Evolutionary conservation across 1,140 invertebrate species (phyloP), one percentile per base, ranked within the genome.

Genomic region (Eumaeus atala): DNA sequence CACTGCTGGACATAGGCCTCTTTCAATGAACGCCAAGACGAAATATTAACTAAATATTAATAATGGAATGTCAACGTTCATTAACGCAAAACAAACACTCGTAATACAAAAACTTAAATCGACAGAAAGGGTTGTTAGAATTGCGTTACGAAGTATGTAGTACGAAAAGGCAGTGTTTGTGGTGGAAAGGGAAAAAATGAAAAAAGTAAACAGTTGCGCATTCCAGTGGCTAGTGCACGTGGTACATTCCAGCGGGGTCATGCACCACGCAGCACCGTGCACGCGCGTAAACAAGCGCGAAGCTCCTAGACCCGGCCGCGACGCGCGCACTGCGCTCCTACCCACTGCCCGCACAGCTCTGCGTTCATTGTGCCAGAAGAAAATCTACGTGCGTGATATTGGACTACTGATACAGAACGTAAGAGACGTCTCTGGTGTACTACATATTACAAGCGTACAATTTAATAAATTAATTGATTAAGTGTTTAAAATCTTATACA

Each of bases 161-260:
- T 70, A 74, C 72, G 72, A 75, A 76, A 75, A 74, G 68, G 72
- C 70, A 79, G 77, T 81, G 78, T 80, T 82, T 84, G 76, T 76
- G 71, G 67, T 68, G 70, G 60, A 59, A 54, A 51, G 44, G 55
- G 61, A 42, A 58, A 59, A 75, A 80, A 76, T 69, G 58, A 78
- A 83, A 80, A 81, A 44, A 75, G 74, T 72, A 84, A 84, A 86
- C 78, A 84, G 77, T 84, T 77, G 80, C 77, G 78, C 83, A 86
- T 86, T 81, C 83, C 83, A 72, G 70, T 51, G 76, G 71, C 73
- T 72, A 81, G 75, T 76, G 75, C 82, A 83, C 82, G 79, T 85
- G 82, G 82, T 73, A 67, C 80, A 84, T 84, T 80, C 83, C 80
- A 66, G 56, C 59, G 83, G 83, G 83, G 83, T 84, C 83, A 86